Evolutionary conservation across 2,113 vertebrate genomes (phyloP).

Genomic region (Alces alces): DNA sequence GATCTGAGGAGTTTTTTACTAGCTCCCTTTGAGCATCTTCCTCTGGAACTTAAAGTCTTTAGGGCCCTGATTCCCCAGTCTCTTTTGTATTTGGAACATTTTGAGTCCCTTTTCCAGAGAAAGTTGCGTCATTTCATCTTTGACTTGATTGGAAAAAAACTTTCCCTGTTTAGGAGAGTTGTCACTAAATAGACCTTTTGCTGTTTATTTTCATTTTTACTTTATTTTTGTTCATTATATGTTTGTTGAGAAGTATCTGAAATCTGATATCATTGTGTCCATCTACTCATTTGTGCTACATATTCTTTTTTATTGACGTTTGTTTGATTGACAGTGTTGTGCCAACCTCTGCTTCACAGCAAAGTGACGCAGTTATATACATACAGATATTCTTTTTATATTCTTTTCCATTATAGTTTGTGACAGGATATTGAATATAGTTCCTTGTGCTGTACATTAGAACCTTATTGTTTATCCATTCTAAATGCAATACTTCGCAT

Average conservation of each 20-base stretch:
- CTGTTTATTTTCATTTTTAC: not conserved
- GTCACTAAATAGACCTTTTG: not conserved
- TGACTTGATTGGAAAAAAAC: not conserved
- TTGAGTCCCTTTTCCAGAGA: not conserved
- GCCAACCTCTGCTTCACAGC: not conserved
- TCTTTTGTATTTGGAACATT: not conserved
- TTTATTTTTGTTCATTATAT: not conserved
- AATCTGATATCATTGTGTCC: too few species aligned
- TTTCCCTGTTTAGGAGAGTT: fast-evolving
- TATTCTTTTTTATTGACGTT: not conserved
- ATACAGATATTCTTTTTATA: not conserved
- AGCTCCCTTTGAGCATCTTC: not conserved
- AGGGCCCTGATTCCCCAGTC: fast-evolving
- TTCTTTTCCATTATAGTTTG: not conserved
- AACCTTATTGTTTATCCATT: not conserved
- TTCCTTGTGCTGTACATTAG: not conserved
- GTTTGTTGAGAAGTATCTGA: not conserved
- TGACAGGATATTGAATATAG: not conserved
- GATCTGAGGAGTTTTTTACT: not conserved
- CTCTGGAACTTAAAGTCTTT: not conserved
- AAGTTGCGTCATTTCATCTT: not conserved
- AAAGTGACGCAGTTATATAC: not conserved
- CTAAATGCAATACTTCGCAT: not conserved
- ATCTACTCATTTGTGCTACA: too few species aligned
- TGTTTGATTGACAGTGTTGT: not conserved